Conservation (phyloP, 2,797 vertebrate species). For the Alauda arvensis region DNA sequence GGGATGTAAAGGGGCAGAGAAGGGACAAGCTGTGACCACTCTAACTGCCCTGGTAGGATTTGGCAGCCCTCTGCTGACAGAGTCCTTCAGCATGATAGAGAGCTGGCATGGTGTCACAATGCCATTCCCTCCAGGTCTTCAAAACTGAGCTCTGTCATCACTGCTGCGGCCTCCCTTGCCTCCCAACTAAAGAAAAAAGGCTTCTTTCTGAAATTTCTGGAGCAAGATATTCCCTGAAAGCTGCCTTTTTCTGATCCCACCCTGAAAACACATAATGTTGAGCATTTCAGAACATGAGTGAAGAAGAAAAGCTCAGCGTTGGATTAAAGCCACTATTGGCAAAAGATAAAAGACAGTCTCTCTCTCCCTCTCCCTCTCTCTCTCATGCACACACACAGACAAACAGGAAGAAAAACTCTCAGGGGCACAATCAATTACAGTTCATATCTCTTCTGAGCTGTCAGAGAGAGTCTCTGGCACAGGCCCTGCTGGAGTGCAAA, state of each 20-base stretch:
- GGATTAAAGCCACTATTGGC: slow-evolving; percentile 44
- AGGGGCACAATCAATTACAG: slow-evolving; percentile 44
- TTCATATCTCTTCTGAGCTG: slow-evolving; percentile 38
- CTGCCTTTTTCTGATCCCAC: slow-evolving; percentile 3
- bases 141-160: not conserved
- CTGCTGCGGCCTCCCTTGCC: not conserved
- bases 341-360: slow-evolving; percentile 51
- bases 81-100: not conserved
- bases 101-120: accelerated
- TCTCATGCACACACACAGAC: not conserved
- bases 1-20: not conserved
- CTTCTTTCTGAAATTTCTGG: not conserved
- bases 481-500: slow-evolving; percentile 9
- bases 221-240: slow-evolving; percentile 11
- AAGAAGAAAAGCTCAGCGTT: slow-evolving; percentile 23
- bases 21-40: not conserved
- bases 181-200: not conserved
- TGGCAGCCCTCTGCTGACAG: not conserved
- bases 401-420: slow-evolving; percentile 37
- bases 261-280: not conserved
- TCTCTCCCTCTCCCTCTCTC: not conserved
- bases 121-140: not conserved
- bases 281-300: not conserved
- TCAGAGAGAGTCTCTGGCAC: slow-evolving; percentile 42
- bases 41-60: not conserved